Base-by-base conservation (phyloP, 1,140 invertebrate species). In the Grapholita molesta region DNA sequence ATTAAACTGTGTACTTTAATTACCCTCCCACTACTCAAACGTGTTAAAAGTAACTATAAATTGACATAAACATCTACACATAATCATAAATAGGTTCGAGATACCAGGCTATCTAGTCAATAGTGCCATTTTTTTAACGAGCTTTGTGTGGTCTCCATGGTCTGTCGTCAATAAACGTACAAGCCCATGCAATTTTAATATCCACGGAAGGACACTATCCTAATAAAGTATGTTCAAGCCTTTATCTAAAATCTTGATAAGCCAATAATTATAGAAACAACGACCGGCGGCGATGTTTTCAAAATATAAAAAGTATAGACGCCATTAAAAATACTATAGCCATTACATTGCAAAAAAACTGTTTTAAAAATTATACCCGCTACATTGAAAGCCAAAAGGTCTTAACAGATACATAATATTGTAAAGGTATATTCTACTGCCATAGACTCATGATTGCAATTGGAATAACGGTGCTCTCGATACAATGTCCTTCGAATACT, bases 191-290 rank as follows among this genome's bases (percentile, higher is more conserved):
- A 61, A 76, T 68, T 73, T 71, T 71, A 74, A 70, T 68, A 28
- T 73, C 52, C 55, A 35, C 69, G 81, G 80, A 84, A 79, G 79
- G 78, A 81, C 75, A 77, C 66, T 38, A 38, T 35, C 64, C 64
- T 73, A 80, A 83, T 78, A 79, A 81, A 80, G 68, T 79, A 80
- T 80, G 78, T 82, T 48, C 79, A 80, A 80, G 70, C 70, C 67
- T 77, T 84, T 88, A 89, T 89, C 87, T 81, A 79, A 79, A 81
- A 89, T 89, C 87, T 79, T 76, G 83, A 88, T 87, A 89, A 76
- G 75, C 65, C 48, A 53, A 70, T 88, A 88, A 89, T 89, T 88
- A 84, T 79, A 68, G 79, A 82, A 81, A 82, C 74, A 80, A 28
- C 76, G 74, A 80, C 73, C 75, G 74, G 71, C 76, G 73, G 78